Base-by-base conservation (phyloP, 2,888 invertebrate genomes). In the Alentia gelatinosa region DNA sequence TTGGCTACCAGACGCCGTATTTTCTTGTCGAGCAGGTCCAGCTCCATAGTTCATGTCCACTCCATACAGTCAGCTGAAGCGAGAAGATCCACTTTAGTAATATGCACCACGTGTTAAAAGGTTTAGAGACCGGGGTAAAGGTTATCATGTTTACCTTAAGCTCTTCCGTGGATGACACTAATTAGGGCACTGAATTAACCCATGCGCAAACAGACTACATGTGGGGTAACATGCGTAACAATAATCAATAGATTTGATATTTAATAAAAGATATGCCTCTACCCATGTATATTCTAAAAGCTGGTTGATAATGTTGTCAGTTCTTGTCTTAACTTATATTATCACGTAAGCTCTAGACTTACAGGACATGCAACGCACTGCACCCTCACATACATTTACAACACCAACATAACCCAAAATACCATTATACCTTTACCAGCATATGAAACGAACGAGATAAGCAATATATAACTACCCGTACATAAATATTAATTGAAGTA, bases 21-120 rank as follows among this genome's bases (percentile, higher is more conserved):
- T 83, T 92, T 92, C 68, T 91, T 91, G 40, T 93, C 93, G 15
- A 93, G 90, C 19, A 92, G 9, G 26, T 92, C 92, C 39, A 93
- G 83, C 15, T 93, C 92, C 90, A 92, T 91, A 56, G 1, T 79
- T 37, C 75, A 40, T n/a, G 40, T 89, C 23, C 42, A 74, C 74
- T 89, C 42, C 89, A 86, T 79, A n/a, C 79, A 86, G 26, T 47
- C 23, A 47, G 9, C 86, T 86, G 26, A 1, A 42, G 47, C 9
- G 26, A 40, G 26, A 19, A 56, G 3, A n/a, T 47, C 7, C 7
- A 12, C 9, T 7, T 47, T 47, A 47, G 7, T 47, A 47, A 19
- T 19, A 47, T 47, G 47, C 19, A 47, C 19, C 47, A 47, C 7
- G 7, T 47, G 9, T 19, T 7, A 47, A 19, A 47, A 47, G 47